phyloP scores from a whole-genome alignment of 2,888 invertebrate genomes.

The Cryptosula pallasiana region DNA sequence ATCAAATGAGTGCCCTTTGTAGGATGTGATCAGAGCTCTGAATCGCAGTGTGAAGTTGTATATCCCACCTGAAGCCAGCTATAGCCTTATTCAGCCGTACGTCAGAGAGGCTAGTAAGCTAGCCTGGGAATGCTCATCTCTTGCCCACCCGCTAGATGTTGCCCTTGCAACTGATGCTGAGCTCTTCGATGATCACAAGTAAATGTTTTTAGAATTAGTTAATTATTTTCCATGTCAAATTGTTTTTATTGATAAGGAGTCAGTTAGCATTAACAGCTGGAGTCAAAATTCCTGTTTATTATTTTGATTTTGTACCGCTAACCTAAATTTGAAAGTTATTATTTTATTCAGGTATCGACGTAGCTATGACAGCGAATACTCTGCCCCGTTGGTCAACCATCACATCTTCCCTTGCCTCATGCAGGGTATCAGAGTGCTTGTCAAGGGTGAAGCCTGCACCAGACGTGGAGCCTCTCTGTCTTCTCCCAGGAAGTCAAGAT shows the following conservation, averaged over 20 bases:
- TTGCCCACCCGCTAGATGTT: constrained; percentile 50
- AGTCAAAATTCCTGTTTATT: no score
- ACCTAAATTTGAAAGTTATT: no score
- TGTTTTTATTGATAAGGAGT: no score
- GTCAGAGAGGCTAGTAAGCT: constrained; percentile 51
- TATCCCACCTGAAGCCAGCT: constrained; percentile 46
- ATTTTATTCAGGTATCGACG: constrained; percentile 51
- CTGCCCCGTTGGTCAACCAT: constrained; percentile 51
- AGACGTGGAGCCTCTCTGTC: constrained; percentile 44
- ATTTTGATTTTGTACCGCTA: no score
- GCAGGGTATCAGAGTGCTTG: constrained; percentile 42
- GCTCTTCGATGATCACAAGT: constrained; percentile 51
- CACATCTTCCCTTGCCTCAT: constrained; percentile 53
- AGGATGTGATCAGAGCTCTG: constrained; percentile 51
- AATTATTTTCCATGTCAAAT: no score
- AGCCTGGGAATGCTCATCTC: constrained; percentile 51
- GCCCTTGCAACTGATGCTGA: constrained; percentile 49
- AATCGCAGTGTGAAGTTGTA: constrained; percentile 46
- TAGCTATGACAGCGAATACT: constrained; percentile 53
- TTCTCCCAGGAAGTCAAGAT: neutral
- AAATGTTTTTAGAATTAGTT: constrained; percentile 28
- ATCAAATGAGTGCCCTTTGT: no score
- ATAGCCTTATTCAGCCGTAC: constrained; percentile 48
- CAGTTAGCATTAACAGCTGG: no score
- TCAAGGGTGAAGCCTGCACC: constrained; percentile 51